Evolutionary conservation across 92 coral and sea anemone species (phyloP), one percentile per base, ranked within the genome.

Genomic region (Muricea muricata): DNA sequence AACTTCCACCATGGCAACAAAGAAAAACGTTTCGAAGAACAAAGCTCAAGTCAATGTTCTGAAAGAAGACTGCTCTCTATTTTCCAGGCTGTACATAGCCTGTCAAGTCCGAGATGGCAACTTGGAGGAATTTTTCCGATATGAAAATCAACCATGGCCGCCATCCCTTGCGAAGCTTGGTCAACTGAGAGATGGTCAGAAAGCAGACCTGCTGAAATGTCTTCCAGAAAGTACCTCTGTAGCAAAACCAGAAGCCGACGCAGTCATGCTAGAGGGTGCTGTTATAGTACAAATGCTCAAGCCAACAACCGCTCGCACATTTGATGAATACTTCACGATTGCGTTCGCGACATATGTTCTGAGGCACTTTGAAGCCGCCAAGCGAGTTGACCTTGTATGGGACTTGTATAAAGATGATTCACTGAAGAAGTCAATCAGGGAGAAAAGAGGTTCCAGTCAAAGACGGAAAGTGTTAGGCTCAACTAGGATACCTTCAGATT

Each of bases 401-500:
- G 91, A 83, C 42, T 91, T 75, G 54, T 87, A 87, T 68, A 81
- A 48, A 18, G 86, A 87, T n/a, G 89, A 87, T 71, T 86, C 91
- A 40, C 73, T 87, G 69, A 90, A 90, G 91, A 87, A 82, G 78
- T 82, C 93, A 31, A 25, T 87, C 73, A 84, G 91, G 31, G 89
- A 90, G 60, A 90, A 72, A 76, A 54, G 89, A 87, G 93, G 91
- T 26, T 26, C 86, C 24, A 91, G 91, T 73, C 93, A 90, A 87
- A 91, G 87, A n/a, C 79, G 91, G 35, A 87, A 83, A 87, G 89
- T 87, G 40, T 70, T 90, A 55, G 88, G 58, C 67, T 81, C 85
- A 5, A 77, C 89, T 69, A 29, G 85, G 83, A 87, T 87, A 73
- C 89, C 93, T 52, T 40, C 60, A 28, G 86, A 87, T 67, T 90